Percentiles rank a stretch among this genome's conserved stretches.
Evolutionary conservation across 2,797 vertebrate species (phyloP).

Genomic region (Chrosomus eos): DNA sequence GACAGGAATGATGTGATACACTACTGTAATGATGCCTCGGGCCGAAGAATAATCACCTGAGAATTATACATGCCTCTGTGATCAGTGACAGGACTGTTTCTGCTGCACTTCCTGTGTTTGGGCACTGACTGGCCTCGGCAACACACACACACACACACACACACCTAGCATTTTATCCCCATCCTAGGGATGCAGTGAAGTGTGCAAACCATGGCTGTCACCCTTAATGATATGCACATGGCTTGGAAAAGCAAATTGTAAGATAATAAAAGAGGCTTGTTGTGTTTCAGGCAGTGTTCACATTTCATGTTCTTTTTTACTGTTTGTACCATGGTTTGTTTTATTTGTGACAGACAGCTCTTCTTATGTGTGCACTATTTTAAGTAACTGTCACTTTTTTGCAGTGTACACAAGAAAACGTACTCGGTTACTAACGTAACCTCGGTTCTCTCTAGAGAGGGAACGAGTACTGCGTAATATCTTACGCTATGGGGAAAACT

Average conservation of each 20-base stretch:
- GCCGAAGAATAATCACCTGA: constrained; percentile 52
- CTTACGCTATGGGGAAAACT: no score
- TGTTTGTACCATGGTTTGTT: background rate
- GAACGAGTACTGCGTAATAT: no score
- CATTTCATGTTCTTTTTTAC: background rate
- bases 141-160: background rate
- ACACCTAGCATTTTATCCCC: constrained; percentile 17
- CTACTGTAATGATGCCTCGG: constrained; percentile 44
- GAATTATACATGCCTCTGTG: constrained; percentile 52
- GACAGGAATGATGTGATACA: constrained; percentile 24
- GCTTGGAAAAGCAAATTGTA: background rate
- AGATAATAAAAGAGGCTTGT: background rate
- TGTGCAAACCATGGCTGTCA: constrained; percentile 16
- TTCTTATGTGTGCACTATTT: background rate
- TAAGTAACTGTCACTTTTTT: background rate
- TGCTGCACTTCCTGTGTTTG: constrained; percentile 9
- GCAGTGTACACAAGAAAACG: background rate
- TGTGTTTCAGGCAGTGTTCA: background rate
- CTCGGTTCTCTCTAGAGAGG: no score
- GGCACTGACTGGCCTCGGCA: no score
- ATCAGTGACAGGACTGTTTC: constrained; percentile 36
- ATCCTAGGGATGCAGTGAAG: constrained; percentile 13
- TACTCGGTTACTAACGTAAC: no score
- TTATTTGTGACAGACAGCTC: background rate
- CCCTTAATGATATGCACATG: background rate